Conservation (phyloP, 1,140 invertebrate genomes). For the Pinna nobilis region DNA sequence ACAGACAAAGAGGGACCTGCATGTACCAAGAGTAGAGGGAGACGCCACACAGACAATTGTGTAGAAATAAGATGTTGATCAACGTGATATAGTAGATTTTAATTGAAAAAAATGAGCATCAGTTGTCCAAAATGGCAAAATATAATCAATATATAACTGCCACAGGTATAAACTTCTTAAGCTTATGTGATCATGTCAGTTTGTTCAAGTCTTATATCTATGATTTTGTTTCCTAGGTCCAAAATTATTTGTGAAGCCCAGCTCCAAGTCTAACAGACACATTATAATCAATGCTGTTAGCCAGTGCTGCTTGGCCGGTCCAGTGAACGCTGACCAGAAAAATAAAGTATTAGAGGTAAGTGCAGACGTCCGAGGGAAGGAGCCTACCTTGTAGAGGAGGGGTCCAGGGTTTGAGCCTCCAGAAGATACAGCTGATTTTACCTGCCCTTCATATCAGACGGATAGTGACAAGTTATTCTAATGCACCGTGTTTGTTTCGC, state of each 20-base stretch:
- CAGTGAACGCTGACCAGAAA: constrained; percentile 95
- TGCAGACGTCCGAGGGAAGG: no score
- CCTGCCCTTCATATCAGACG: no score
- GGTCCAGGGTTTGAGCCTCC: no score
- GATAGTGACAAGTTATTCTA: no score
- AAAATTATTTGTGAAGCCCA: constrained; percentile 97
- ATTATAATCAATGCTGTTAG: constrained; percentile 99
- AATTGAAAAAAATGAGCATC: no score
- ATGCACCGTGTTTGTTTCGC: no score
- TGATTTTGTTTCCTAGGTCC: constrained; percentile 81
- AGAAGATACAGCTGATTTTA: no score
- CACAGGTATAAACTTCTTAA: constrained; percentile 20
- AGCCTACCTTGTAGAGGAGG: no score
- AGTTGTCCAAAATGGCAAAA: no score
- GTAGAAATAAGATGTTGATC: background rate
- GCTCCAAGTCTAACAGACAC: constrained; percentile 96
- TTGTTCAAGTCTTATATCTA: constrained; percentile 16
- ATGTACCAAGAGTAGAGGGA: constrained; percentile 53
- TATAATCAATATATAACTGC: constrained; percentile 9
- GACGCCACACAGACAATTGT: background rate
- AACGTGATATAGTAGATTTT: no score
- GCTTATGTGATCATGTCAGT: constrained; percentile 27
- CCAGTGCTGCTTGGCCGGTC: constrained; percentile 98
- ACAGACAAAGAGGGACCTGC: constrained; percentile 63
- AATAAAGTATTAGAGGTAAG: constrained; percentile 88